Evolutionary conservation across 2,888 invertebrate species (phyloP), one percentile per base, ranked within the genome.

Genomic region (Agonopterix subpropinquella): DNA sequence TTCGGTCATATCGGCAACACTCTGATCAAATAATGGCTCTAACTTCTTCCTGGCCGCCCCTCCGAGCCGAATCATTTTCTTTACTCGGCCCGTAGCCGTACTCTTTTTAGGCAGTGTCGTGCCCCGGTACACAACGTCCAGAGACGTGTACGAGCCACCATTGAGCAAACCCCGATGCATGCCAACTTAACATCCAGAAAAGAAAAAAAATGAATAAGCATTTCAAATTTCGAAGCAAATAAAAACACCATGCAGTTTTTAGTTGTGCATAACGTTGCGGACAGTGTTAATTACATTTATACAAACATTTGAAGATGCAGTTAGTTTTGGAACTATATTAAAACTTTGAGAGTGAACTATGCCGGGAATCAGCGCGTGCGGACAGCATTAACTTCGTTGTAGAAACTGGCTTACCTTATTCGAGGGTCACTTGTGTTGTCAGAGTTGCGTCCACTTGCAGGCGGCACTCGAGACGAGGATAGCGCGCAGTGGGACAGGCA

Each of bases 51-150:
- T 86, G 53, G 80, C 73, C 36, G 73, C 68, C 54, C 81, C 80
- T 55, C 84, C 82, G 64, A 87, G 80, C 59, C 77, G 89, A 78
- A 91, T 88, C 53, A 89, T 90, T 84, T 90, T 91, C 86, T 91
- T 92, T 28, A 51, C n/a, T 36, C 36, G n/a, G 65, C 91, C 81
- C 57, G 78, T 81, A 57, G 79, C 80, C 57, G 78, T 81, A 57
- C 79, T 80, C 67, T 87, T 89, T 62, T 84, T 83, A 61, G 88
- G 89, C 59, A 89, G 77, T 47, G 92, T 92, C 45, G 92, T 92
- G 67, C 89, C 88, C 68, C 89, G 90, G 89, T 92, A 92, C 59
- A 92, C 91, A 74, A 91, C 89, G 70, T 90, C 91, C 71, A 92
- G 80, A 66, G 90, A 90, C 65, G 89, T 89, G 87, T 92, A 92